Evolutionary conservation across 2,888 invertebrate genomes (phyloP).

Genomic region (Amphipyra tragopoginis): DNA sequence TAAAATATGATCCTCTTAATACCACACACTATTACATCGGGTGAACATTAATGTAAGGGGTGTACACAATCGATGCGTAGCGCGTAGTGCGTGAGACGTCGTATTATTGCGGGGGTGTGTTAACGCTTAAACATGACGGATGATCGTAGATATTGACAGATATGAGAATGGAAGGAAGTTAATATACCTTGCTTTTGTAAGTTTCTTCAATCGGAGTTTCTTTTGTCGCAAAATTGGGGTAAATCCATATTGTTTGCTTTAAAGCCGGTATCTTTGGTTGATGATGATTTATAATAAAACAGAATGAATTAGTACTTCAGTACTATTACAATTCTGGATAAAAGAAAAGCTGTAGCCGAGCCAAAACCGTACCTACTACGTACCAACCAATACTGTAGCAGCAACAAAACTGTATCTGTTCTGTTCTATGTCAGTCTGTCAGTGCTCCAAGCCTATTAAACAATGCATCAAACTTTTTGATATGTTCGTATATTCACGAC

Average conservation of each 20-base stretch:
- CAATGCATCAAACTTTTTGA: background rate
- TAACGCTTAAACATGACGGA: constrained; percentile 42
- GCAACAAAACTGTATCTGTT: no score
- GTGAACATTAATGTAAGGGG: constrained; percentile 29
- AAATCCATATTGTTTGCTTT: background rate
- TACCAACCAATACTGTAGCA: no score
- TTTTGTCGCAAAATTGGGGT: constrained; percentile 1
- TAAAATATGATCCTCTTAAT: constrained; percentile 16
- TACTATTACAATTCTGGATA: no score
- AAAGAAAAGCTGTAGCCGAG: no score
- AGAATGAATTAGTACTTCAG: no score
- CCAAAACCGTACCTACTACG: no score
- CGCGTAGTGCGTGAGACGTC: constrained; percentile 19
- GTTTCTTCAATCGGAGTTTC: background rate
- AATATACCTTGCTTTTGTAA: constrained; percentile 13
- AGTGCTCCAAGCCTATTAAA: background rate
- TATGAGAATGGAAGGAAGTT: constrained; percentile 24
- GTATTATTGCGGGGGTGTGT: constrained; percentile 55
- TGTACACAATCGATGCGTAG: constrained; percentile 38
- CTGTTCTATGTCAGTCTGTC: no score
- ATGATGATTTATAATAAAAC: no score
- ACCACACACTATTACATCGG: constrained; percentile 8
- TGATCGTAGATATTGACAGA: constrained; percentile 30
- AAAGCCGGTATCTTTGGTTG: background rate
- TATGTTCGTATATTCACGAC: no score